Base-by-base conservation (phyloP, 2,888 invertebrate genomes). In the Holacanthella duospinosa region DNA sequence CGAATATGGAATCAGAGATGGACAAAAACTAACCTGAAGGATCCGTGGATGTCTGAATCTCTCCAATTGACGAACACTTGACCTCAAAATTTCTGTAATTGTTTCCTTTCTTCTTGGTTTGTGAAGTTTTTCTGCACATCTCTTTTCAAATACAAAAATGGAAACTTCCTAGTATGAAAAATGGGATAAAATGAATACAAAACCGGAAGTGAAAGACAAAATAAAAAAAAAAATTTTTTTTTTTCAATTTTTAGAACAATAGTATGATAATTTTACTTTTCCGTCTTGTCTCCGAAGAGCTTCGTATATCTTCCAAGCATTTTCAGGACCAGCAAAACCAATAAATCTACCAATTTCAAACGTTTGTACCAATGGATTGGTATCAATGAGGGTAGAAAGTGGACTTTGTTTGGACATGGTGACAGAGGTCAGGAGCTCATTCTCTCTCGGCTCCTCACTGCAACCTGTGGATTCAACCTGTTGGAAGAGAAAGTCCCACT, bases 141-240 rank as follows among this genome's bases (percentile, higher is more conserved):
- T 86, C 77, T 95, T 95, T 78, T 95, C 94, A 77, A 94, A 93
- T 63, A 93, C 82, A 79, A 94, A 94, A 68, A 95, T 86, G 0
- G 94, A 93, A 68, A 89, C 91, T 79, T 92, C 48, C 48, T 48
- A 48, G 48, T 12, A 36, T 36, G 6, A 12, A 16, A 36, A 12
- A 36, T 36, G 36, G 36, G 36, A 16, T 36, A 12, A 6, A 48
- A n/a, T 48, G 16, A 16, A 36, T 12, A 16, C 36, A 36, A 16
- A n/a, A 16, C 9, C 36, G 36, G 36, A 36, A 36, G 36, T 36
- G 36, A 36, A 36, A 36, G 36, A 12, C 9, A 36, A 36, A 36
- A 16, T 16, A 36, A 12, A 36, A 12, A 12, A n/a, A n/a, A n/a
- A n/a, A n/a, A n/a, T n/a, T n/a, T n/a, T n/a, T n/a, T n/a, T n/a